Percentiles rank a stretch among this genome's conserved stretches.
These are phyloP conservation scores for Bemisia tabaci DNA, from an alignment of 1,140 invertebrate species.

Conservation along the genomic window DNA sequence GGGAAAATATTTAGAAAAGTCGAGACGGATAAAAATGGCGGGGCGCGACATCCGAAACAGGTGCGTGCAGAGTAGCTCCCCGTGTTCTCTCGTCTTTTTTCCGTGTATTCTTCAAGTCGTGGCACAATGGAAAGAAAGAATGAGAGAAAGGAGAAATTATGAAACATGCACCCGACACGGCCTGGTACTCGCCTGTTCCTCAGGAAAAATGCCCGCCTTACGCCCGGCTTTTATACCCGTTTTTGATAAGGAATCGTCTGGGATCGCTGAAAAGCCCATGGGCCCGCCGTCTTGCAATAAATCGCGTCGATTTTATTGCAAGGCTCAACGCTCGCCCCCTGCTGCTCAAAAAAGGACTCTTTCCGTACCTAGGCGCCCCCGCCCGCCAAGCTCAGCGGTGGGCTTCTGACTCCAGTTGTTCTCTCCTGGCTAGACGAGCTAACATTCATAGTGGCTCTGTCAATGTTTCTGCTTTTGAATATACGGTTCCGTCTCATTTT, in stretches of 20 bases:
- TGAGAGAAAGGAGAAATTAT: not conserved
- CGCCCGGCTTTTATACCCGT: not conserved
- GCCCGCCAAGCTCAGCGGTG: too few relatives aligned
- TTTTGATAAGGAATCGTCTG: not conserved
- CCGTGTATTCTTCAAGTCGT: not conserved
- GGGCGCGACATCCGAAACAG: too few relatives aligned
- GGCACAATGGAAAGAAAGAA: not conserved
- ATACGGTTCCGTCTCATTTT: too few relatives aligned
- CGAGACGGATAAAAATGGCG: too few relatives aligned
- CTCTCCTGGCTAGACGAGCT: too few relatives aligned
- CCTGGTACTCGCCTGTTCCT: not conserved
- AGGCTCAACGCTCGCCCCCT: too few relatives aligned
- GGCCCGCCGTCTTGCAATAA: not conserved
- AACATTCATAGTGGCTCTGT: too few relatives aligned
- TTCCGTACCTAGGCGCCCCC: too few relatives aligned
- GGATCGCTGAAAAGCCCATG: not conserved
- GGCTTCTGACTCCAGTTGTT: too few relatives aligned
- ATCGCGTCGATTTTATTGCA: not conserved
- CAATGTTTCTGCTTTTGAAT: too few relatives aligned
- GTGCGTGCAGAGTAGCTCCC: too few relatives aligned
- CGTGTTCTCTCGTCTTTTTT: not conserved
- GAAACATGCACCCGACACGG: not conserved
- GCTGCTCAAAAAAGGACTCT: not conserved
- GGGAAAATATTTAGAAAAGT: too few relatives aligned
- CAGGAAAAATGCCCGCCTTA: not conserved